Evolutionary conservation across 2,888 invertebrate species (phyloP).

Genomic region (Ophion slaviceki): DNA sequence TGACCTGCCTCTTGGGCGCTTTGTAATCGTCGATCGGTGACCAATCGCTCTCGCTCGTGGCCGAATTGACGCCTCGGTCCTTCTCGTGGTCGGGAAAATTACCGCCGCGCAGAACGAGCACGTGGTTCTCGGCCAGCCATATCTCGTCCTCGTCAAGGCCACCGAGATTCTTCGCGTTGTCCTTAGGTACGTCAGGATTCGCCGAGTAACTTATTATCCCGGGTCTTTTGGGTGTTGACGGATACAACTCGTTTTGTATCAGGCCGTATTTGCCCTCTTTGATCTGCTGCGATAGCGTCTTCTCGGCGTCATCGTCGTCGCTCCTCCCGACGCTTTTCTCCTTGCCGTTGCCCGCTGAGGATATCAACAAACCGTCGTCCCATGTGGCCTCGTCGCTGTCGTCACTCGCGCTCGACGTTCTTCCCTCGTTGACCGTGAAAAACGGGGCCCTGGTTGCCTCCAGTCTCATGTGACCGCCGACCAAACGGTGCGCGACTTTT

Average conservation of each 20-base stretch:
- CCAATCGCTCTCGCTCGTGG: slow-evolving; percentile 84
- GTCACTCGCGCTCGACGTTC: background rate
- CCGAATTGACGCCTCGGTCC: slow-evolving; percentile 12
- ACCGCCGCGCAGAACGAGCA: slow-evolving; percentile 93
- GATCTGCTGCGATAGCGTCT: slow-evolving; percentile 94
- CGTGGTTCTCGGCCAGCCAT: slow-evolving; percentile 95
- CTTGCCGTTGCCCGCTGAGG: slow-evolving; percentile 89
- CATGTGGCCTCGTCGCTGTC: slow-evolving; percentile 69
- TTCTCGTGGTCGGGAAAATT: slow-evolving; percentile 85
- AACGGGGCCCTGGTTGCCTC: slow-evolving; percentile 72
- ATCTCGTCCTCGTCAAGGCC: slow-evolving; percentile 94
- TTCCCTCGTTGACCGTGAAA: slow-evolving; percentile 79
- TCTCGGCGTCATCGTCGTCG: slow-evolving; percentile 89
- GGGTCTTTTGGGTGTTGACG: slow-evolving; percentile 89
- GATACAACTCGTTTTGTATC: slow-evolving; percentile 93
- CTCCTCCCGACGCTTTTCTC: slow-evolving; percentile 75
- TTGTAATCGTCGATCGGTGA: slow-evolving; percentile 93
- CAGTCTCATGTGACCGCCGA: slow-evolving; percentile 53
- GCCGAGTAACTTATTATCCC: slow-evolving; percentile 92
- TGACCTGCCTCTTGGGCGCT: slow-evolving; percentile 93
- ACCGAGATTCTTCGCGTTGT: slow-evolving; percentile 91
- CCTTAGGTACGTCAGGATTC: slow-evolving; percentile 92
- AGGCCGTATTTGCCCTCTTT: slow-evolving; percentile 95
- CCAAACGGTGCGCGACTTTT: slow-evolving; percentile 82
- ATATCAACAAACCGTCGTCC: slow-evolving; percentile 87